These are phyloP conservation scores for Neolamprologus sp. DNA, from an alignment of 2,113 vertebrate genomes.

Conservation along the genomic window DNA sequence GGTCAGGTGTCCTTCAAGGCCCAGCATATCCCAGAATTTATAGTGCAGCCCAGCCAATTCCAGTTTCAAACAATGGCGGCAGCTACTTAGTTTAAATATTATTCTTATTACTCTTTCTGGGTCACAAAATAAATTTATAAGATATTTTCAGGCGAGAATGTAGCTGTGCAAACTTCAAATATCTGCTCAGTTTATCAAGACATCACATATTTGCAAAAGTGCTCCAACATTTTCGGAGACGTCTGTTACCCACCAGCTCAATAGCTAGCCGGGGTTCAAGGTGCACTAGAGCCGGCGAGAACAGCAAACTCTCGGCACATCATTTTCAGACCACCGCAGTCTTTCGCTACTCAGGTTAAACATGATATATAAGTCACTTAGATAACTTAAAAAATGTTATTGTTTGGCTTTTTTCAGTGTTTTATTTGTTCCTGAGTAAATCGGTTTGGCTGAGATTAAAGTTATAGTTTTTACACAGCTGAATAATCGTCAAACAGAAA, in stretches of 20 bases:
- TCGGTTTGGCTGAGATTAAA: neutral
- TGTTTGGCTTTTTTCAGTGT: neutral
- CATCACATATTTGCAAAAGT: neutral
- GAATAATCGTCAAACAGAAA: neutral
- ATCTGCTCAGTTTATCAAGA: neutral
- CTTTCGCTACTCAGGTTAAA: neutral
- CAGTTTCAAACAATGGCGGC: neutral
- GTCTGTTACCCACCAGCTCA: neutral
- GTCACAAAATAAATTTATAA: neutral
- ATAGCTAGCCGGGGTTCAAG: neutral
- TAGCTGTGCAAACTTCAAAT: neutral
- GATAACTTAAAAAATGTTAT: neutral
- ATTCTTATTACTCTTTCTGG: neutral
- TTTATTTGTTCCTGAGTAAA: neutral
- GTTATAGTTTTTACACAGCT: neutral
- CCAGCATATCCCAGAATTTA: neutral
- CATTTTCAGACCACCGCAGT: neutral
- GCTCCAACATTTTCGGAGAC: neutral
- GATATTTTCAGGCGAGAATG: neutral
- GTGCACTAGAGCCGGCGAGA: rapidly evolving
- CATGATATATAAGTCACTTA: neutral
- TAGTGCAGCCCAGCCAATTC: neutral
- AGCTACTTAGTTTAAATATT: neutral
- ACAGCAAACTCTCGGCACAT: neutral
- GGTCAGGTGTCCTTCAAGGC: neutral